Evolutionary conservation across 2,113 vertebrate genomes (phyloP), one percentile per base, ranked within the genome.

Genomic region (Ciconia boyciana): DNA sequence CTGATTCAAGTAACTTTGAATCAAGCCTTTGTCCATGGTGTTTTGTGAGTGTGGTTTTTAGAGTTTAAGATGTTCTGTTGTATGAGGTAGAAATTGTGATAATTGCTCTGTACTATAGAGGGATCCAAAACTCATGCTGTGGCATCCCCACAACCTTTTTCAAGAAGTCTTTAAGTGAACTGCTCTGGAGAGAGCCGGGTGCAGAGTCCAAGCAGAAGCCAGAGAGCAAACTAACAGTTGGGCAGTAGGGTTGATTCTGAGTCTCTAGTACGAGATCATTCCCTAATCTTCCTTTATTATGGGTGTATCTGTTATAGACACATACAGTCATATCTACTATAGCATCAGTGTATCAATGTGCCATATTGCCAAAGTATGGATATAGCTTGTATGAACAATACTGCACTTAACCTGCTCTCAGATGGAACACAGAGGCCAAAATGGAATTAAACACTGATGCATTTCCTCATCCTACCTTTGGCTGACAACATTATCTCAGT

Each of bases 341-440:
- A 58, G 12, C 14, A 78, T 66, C 24, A 2, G 14, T 41, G n/a
- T n/a, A 24, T 43, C 26, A 19, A 25, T 21, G 49, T 1, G 8
- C 13, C 0, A 0, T 17, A 22, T 28, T 49, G n/a, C 24, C 49
- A 49, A 69, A 65, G 26, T 68, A 36, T 3, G 26, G 75, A 29
- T 57, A 36, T 6, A 20, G 15, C 18, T 48, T 41, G 6, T n/a
- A 61, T 2, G 2, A 84, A 25, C 16, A 81, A 34, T 75, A 36
- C 25, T 19, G 32, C 36, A 41, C 3, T 5, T 66, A 49, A 41
- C 10, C 44, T 6, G 0, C 44, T 78, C 46, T 75, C 29, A 61
- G 9, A 28, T 36, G 10, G 31, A 91, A 49, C 19, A 75, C 51
- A 12, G 46, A 81, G 19, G 34, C 34, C 51, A 74, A 93, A 91